Percentiles rank a stretch among this genome's conserved stretches.
Evolutionary conservation across 1,140 invertebrate species (phyloP).

Genomic region (Bombyx mandarina): DNA sequence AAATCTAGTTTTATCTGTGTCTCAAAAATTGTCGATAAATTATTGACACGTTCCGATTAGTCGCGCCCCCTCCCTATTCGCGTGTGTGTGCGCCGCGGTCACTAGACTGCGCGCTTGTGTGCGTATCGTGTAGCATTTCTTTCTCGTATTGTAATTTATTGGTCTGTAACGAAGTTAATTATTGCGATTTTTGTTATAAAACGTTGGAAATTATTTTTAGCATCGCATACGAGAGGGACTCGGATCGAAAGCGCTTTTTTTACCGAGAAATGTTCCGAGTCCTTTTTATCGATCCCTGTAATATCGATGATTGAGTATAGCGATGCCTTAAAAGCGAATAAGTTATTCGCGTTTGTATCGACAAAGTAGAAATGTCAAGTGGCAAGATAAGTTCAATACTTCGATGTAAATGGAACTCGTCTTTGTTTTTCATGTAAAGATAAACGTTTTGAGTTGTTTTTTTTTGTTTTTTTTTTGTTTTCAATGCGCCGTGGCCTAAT

Average conservation of each 20-base stretch:
- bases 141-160: constrained; percentile 70
- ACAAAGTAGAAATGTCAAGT: no score
- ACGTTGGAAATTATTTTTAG: constrained; percentile 69
- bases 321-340: neutral
- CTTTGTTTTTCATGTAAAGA: no score
- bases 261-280: constrained; percentile 39
- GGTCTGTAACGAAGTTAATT: constrained; percentile 70
- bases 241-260: constrained; percentile 23
- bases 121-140: constrained; percentile 59
- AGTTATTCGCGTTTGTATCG: no score
- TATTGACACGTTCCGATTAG: constrained; percentile 7
- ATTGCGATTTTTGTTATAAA: constrained; percentile 70
- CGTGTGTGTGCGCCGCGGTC: constrained; percentile 18
- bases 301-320: constrained; percentile 7
- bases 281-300: constrained; percentile 6
- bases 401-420: no score
- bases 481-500: no score
- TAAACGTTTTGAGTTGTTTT: no score
- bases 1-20: constrained; percentile 4
- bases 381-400: no score
- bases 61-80: constrained; percentile 17
- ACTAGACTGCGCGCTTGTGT: constrained; percentile 16
- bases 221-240: constrained; percentile 30
- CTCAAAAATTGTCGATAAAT: constrained; percentile 12
- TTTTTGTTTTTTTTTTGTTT: no score